Base-by-base conservation (phyloP, 2,113 vertebrate genomes). In the Zosterops borbonicus region DNA sequence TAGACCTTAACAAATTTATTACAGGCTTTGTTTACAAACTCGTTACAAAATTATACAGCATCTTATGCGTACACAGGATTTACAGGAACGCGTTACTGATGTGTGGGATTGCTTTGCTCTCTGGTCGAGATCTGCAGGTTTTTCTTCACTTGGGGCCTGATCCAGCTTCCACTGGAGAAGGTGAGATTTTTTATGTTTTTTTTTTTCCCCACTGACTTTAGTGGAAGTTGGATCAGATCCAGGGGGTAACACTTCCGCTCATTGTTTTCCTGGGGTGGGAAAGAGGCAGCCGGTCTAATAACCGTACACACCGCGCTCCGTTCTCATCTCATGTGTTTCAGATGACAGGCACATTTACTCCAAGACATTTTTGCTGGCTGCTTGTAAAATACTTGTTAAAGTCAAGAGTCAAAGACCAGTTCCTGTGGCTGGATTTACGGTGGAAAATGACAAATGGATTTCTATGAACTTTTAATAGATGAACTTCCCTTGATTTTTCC, bases 1-100 rank as follows among this genome's bases (percentile, higher is more conserved):
- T 69, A 94, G 73, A 62, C 87, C 90, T 95, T 95, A 91, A 90
- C 47, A 92, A 91, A 95, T 96, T 97, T 96, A 96, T 95, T 95
- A 90, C 92, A 96, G 85, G 47, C 56, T 94, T 97, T 96, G 85
- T 94, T 93, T 96, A 95, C 93, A 94, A 93, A 97, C 60, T 87
- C 5, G 11, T 94, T 96, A 95, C 93, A 95, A 94, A 97, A 97
- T 95, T 94, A 96, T 81, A 96, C 96, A 97, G 76, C 76, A 92
- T 90, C 68, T 95, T 95, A 78, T 55, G 90, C 0, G 5, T 93
- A 94, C 89, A 95, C 68, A 83, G 41, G 88, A 75, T 94, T 96
- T 96, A 93, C 76, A 93, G 83, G 88, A 90, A 81, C 0, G 1
- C 0, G 2, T 83, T 74, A 81, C 44, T 52, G 63, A 88, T 52